Evolutionary conservation across 2,797 vertebrate genomes (phyloP), one percentile per base, ranked within the genome.

Genomic region (Micromesistius poutassou): DNA sequence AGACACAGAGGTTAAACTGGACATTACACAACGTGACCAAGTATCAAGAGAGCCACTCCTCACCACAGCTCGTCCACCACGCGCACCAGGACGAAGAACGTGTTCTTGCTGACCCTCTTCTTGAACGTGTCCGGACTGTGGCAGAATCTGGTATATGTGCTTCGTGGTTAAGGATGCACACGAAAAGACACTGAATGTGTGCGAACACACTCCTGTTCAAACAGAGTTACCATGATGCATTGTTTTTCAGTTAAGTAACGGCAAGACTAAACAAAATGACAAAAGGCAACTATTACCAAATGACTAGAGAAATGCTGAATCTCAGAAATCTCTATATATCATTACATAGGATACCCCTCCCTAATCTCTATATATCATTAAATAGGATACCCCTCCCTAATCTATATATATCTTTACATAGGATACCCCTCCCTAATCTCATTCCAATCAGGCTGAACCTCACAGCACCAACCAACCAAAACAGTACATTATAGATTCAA

Each of bases 31-130:
- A 50, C 22, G 46, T 4, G 5, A 50, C 46, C 5, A 35, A 35
- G 33, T 35, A 35, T 35, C 0, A 35, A 74, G 2, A 0, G 19
- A 22, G 16, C 14, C 4, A 22, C 46, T 22, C 93, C 97, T 98
- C 90, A 99, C 98, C 98, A 99, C 81, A 99, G 93, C 90, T 99
- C 98, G 10, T 99, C 98, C 84, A 99, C 97, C 76, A 99, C 98
- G 38, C 98, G 91, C 73, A 99, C 98, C 91, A 99, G 93, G 84
- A 99, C 96, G 0, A 99, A 99, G 94, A 99, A 99, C 0, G 98
- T 98, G 92, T 99, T 99, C 92, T 99, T 99, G 93, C 97, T 99
- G 88, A 99, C 97, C 0, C 97, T 93, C 91, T 98, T 99, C 95
- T 97, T 99, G 91, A 98, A 98, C 0, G 94, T 98, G 89, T 99